Base-by-base conservation (phyloP, 2,797 vertebrate genomes). In the Chelonia mydas region DNA sequence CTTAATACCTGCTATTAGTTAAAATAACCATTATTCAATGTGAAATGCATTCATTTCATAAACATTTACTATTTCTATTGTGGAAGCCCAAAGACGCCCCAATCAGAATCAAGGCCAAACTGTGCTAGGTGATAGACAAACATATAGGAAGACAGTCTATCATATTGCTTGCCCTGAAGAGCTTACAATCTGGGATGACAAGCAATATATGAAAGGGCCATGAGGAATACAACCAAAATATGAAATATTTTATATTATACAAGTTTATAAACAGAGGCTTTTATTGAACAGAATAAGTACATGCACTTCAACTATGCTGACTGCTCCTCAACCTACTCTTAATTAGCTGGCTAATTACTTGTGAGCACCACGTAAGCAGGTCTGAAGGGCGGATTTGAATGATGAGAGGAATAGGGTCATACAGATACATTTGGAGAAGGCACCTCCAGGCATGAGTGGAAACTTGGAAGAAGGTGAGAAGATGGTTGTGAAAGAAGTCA, bases 321-420 rank as follows among this genome's bases (percentile, higher is more conserved):
- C 50, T 87, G 7, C 2, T 90, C 50, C 55, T 87, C 68, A 79
- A 17, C 53, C 55, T 50, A 21, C 57, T 45, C 31, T 41, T 83
- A 81, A 47, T 81, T 81, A 90, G 41, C 28, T 88, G 53, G 53
- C 31, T 85, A 61, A 89, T 61, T 55, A 79, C 47, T 86, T 81
- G 49, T 90, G 3, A 72, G 16, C 17, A 84, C 5, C 3, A 19
- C 17, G 3, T 6, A 86, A 82, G 23, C 23, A 54, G 80, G 55
- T 25, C 3, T 0, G 31, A 79, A 10, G 4, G 25, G 49, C 21
- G n/a, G 37, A 54, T 37, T 54, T 23, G 0, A 50, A 90, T 79
- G 6, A 76, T 89, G 45, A 84, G 50, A 88, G 23, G 25, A 7
- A 59, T 79, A 68, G 33, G 17, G 33, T 16, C 33, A 37, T 81